phyloP scores from a whole-genome alignment of 2,113 vertebrate species.

The Haemorhous mexicanus region DNA sequence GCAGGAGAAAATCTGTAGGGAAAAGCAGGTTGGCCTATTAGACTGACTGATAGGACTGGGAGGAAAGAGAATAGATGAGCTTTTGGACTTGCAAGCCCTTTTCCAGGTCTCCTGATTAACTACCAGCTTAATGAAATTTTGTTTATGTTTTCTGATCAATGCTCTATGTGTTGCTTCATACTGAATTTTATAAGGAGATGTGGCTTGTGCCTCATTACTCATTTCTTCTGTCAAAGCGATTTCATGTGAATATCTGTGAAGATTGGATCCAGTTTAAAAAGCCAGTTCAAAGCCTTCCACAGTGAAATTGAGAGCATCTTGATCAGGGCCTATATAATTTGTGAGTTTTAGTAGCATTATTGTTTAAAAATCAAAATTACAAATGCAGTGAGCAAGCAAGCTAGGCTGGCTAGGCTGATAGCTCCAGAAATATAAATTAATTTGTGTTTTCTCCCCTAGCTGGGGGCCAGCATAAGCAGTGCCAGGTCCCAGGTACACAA shows the following conservation, averaged over 20 bases:
- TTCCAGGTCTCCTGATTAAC: background rate
- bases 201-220: conserved; percentile 4
- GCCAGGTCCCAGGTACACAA: background rate
- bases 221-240: background rate
- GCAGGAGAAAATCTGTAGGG: background rate
- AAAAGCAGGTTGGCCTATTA: background rate
- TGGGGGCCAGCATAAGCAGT: background rate
- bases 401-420: background rate
- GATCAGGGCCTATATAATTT: background rate
- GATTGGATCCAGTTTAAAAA: background rate
- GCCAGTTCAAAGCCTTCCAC: background rate
- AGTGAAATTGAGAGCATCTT: conserved; percentile 29
- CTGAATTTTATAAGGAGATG: background rate
- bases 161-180: background rate
- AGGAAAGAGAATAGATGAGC: background rate
- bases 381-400: background rate
- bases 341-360: background rate
- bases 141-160: background rate
- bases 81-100: background rate
- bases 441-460: background rate
- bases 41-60: background rate
- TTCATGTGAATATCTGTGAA: conserved; percentile 1
- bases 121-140: background rate
- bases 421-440: background rate
- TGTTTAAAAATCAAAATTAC: background rate